A percentile compares a stretch with the other conserved stretches of the same genome.
Evolutionary conservation across 1,140 invertebrate species (phyloP).

Genomic region (Lasaia peninsularis): DNA sequence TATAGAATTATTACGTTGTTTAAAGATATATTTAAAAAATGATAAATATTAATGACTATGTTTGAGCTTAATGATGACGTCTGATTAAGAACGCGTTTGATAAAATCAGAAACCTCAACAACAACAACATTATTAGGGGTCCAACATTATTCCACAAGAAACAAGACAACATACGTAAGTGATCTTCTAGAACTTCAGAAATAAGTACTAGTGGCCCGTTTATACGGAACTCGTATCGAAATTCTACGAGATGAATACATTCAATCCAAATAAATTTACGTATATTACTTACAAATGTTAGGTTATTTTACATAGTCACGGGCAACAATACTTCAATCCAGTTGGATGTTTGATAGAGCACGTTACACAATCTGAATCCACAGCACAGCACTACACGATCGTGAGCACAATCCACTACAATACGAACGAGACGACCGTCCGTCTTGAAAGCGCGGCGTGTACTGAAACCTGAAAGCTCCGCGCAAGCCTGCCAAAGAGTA

Average conservation of each 20-base stretch:
- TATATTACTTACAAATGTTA: slow-evolving; percentile 4
- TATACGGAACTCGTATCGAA: not conserved
- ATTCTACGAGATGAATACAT: not conserved
- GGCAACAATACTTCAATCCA: slow-evolving; percentile 2
- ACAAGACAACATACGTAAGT: not conserved
- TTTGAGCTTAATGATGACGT: no score
- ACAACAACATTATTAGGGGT: no score
- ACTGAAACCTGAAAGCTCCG: slow-evolving; percentile 46
- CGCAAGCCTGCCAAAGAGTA: slow-evolving; percentile 43
- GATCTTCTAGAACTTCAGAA: not conserved
- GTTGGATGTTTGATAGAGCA: slow-evolving; percentile 22
- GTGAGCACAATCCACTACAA: slow-evolving; percentile 45
- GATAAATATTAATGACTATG: no score
- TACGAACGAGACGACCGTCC: slow-evolving; percentile 33
- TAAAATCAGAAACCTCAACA: no score
- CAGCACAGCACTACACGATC: slow-evolving; percentile 54
- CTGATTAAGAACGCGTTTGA: no score
- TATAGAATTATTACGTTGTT: no score
- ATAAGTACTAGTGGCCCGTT: not conserved
- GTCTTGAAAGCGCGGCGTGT: slow-evolving; percentile 42
- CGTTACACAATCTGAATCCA: slow-evolving; percentile 50
- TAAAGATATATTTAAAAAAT: no score
- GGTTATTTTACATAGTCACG: not conserved
- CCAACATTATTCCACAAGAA: no score
- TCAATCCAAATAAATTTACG: not conserved